Evolutionary conservation across 1,140 invertebrate species (phyloP).

Genomic region (Laodelphax striatellus): DNA sequence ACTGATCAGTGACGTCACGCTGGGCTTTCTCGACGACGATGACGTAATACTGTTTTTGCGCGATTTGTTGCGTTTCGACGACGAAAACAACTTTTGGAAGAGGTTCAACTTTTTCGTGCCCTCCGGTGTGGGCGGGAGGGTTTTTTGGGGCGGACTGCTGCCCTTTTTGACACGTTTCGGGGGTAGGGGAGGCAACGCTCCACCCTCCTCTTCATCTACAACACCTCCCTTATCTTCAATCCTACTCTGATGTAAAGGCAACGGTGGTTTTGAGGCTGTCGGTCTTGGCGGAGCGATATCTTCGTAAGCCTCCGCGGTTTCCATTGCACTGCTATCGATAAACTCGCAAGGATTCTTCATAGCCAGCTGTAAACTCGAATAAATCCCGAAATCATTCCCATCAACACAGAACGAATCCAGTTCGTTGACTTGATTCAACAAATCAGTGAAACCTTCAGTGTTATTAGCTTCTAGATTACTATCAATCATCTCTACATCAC

Average conservation of each 20-base stretch:
- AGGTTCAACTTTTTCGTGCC: slow-evolving; percentile 43
- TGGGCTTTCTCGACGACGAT: slow-evolving; percentile 11
- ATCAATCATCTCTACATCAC: no score
- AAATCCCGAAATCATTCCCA: slow-evolving; percentile 32
- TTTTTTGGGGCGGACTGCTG: slow-evolving; percentile 30
- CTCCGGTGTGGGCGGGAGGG: slow-evolving; percentile 32
- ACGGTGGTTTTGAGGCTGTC: slow-evolving; percentile 30
- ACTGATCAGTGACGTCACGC: slow-evolving; percentile 14
- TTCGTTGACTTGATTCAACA: slow-evolving; percentile 22
- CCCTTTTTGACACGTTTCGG: slow-evolving; percentile 61
- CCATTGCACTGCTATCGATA: slow-evolving; percentile 31
- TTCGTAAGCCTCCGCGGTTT: slow-evolving; percentile 37
- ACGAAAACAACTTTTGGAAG: slow-evolving; percentile 52
- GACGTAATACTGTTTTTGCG: slow-evolving; percentile 17
- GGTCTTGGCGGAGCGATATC: slow-evolving; percentile 36
- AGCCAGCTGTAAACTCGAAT: slow-evolving; percentile 70
- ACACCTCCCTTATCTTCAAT: slow-evolving; percentile 10
- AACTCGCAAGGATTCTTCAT: slow-evolving; percentile 70
- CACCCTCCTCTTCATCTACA: slow-evolving; percentile 17
- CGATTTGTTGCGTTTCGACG: slow-evolving; percentile 21
- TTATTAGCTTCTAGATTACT: no score
- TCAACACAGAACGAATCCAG: slow-evolving; percentile 17
- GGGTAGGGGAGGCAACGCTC: slow-evolving; percentile 58
- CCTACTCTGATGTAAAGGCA: slow-evolving; percentile 24
- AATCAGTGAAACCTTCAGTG: slow-evolving; percentile 32